These are phyloP conservation scores for Cheilosia grossa DNA, from an alignment of 2,888 invertebrate species.

Conservation along the genomic window DNA sequence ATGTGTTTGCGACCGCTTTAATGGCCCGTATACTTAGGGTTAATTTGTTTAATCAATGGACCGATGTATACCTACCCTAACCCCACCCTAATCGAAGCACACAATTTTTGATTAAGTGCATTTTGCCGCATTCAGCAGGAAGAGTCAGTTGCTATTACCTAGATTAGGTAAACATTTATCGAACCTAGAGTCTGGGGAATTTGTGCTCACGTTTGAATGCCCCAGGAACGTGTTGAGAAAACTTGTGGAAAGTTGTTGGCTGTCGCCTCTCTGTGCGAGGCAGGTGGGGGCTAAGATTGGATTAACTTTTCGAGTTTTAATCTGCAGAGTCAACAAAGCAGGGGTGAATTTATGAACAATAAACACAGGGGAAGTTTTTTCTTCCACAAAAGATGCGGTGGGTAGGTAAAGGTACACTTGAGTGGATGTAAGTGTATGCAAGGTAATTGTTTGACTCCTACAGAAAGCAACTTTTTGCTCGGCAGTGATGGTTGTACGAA, in stretches of 20 bases:
- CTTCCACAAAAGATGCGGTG: no score
- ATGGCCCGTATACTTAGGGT: conserved; percentile 69
- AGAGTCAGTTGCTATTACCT: conserved; percentile 2
- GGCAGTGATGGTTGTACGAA: no score
- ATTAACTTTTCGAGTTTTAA: conserved; percentile 27
- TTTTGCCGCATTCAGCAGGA: not conserved
- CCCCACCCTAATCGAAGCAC: conserved; percentile 13
- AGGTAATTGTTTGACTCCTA: no score
- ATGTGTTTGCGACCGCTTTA: conserved; percentile 55
- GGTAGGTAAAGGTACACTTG: no score
- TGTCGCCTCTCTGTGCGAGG: not conserved
- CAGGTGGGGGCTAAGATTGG: conserved; percentile 9
- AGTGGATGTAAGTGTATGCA: no score
- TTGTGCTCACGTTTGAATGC: conserved; percentile 3
- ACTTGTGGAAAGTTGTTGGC: conserved; percentile 22
- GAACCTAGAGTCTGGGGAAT: not conserved
- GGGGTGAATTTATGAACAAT: not conserved
- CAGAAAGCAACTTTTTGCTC: no score
- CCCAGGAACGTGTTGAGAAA: conserved; percentile 14
- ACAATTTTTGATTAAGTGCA: conserved; percentile 20
- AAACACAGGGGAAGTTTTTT: no score
- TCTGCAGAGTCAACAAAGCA: not conserved
- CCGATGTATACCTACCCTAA: conserved; percentile 20
- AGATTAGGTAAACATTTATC: not conserved
- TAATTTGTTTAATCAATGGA: conserved; percentile 71